phyloP scores from a whole-genome alignment of 2,888 invertebrate species.

The Xestia ashworthii region DNA sequence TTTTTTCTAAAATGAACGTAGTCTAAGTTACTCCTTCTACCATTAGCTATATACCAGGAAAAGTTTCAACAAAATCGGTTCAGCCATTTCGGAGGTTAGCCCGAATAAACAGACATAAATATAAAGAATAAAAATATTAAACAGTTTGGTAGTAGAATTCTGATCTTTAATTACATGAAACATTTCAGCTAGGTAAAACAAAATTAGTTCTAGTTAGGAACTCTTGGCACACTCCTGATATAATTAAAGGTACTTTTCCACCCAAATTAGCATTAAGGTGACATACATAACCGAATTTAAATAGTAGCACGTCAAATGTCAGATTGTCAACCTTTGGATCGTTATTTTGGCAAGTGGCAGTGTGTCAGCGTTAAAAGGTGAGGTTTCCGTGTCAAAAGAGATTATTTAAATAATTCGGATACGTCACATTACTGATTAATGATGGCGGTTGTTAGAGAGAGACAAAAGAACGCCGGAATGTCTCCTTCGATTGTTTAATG shows the following conservation, averaged over 20 bases:
- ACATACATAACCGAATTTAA: conserved; percentile 54
- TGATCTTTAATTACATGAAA: not conserved
- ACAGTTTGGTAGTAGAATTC: not conserved
- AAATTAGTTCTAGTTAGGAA: not conserved
- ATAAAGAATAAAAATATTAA: no score
- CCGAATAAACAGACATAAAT: no score
- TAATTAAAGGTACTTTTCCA: conserved; percentile 27
- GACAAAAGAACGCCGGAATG: conserved; percentile 21
- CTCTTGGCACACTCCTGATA: not conserved
- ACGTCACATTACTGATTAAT: conserved; percentile 23
- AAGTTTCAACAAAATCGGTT: no score
- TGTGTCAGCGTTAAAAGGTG: conserved; percentile 62
- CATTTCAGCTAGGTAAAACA: not conserved
- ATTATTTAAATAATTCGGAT: conserved; percentile 39
- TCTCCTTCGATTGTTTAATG: conserved; percentile 29
- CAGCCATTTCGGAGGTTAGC: no score
- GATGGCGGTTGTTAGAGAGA: conserved; percentile 12
- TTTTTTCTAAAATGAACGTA: no score
- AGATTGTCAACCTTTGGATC: conserved; percentile 59
- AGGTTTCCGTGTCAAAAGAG: conserved; percentile 55
- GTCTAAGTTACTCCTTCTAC: no score
- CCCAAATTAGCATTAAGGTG: conserved; percentile 39
- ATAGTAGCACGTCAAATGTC: conserved; percentile 58
- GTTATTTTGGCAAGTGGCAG: conserved; percentile 61
- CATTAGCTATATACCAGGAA: no score